Conservation (phyloP, 2,888 invertebrate genomes). For the Acrocyrtus sp. region DNA sequence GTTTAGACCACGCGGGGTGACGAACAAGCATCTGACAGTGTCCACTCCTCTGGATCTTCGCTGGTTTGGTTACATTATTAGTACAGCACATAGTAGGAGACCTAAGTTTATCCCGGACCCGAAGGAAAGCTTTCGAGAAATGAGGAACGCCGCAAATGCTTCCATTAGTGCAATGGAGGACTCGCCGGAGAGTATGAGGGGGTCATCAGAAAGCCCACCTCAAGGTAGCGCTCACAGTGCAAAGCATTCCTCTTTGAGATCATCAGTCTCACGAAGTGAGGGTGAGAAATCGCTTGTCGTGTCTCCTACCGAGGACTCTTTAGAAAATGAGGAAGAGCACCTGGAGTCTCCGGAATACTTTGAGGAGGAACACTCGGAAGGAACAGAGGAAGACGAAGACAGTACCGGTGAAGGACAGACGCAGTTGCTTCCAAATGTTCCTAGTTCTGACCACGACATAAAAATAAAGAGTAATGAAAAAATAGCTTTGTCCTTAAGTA, state of each 20-base stretch:
- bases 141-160: neutral
- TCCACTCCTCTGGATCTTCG: conserved; percentile 53
- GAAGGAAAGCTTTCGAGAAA: conserved; percentile 17
- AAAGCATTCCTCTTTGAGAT: too few relatives aligned
- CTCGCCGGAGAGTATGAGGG: neutral
- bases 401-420: too few relatives aligned
- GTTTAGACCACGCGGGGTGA: conserved; percentile 48
- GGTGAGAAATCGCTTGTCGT: too few relatives aligned
- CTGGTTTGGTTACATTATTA: conserved; percentile 58
- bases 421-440: neutral
- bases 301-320: too few relatives aligned
- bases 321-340: neutral
- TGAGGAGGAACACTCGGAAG: neutral
- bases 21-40: conserved; percentile 51
- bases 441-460: neutral
- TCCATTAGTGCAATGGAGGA: neutral
- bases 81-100: conserved; percentile 35
- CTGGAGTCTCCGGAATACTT: neutral
- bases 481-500: too few relatives aligned
- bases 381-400: too few relatives aligned
- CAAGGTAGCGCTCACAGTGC: too few relatives aligned
- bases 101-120: conserved; percentile 44
- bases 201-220: too few relatives aligned
- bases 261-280: too few relatives aligned
- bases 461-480: neutral